These are phyloP conservation scores for Synanthedon vespiformis DNA, from an alignment of 2,888 invertebrate species.

Conservation along the genomic window DNA sequence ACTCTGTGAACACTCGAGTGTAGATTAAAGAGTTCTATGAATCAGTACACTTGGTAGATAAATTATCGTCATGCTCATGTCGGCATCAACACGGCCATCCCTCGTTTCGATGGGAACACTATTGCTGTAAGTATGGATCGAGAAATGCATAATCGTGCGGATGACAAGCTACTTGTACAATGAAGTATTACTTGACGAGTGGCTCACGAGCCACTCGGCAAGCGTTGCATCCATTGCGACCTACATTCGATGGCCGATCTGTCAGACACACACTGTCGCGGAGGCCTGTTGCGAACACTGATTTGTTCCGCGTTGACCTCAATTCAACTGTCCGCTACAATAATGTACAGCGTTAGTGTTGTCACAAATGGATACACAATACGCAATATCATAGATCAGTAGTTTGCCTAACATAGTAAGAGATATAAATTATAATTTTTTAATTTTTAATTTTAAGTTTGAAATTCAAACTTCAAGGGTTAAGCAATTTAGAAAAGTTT, in stretches of 20 bases:
- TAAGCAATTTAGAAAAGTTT: too few relatives aligned
- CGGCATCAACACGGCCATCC: too few relatives aligned
- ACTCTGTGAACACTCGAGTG: background rate
- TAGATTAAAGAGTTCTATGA: background rate
- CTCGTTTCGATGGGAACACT: too few relatives aligned
- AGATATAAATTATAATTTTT: too few relatives aligned
- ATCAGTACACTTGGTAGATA: background rate
- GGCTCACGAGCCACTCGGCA: background rate
- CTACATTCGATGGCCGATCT: constrained; percentile 19
- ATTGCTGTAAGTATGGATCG: too few relatives aligned
- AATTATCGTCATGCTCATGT: background rate
- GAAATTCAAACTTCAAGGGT: too few relatives aligned
- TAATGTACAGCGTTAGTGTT: too few relatives aligned
- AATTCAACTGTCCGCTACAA: constrained; percentile 16
- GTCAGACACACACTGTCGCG: constrained; percentile 26
- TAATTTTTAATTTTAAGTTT: too few relatives aligned
- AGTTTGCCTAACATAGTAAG: too few relatives aligned
- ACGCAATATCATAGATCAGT: too few relatives aligned
- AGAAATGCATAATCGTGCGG: too few relatives aligned
- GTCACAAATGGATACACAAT: too few relatives aligned
- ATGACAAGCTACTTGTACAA: background rate
- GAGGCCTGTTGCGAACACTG: constrained; percentile 24
- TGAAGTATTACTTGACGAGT: background rate
- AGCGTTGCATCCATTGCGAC: constrained; percentile 27
- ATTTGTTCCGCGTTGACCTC: constrained; percentile 27